phyloP scores from a whole-genome alignment of 2,113 vertebrate species.

The Noctilio leporinus region DNA sequence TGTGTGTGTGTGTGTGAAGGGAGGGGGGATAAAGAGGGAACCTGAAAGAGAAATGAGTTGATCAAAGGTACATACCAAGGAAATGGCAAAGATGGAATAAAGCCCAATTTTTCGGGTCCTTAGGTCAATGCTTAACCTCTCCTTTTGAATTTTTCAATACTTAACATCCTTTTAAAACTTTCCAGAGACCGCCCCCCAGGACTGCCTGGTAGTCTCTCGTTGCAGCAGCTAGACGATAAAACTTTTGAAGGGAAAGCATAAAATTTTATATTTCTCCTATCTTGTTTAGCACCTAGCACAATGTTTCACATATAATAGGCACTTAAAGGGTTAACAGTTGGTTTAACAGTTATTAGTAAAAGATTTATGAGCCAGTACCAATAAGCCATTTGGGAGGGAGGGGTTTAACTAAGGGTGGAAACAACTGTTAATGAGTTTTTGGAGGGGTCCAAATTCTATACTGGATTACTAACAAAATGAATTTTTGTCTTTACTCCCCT shows the following conservation, averaged over 20 bases:
- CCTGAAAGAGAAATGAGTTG: neutral
- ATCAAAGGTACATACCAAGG: neutral
- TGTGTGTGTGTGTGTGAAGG: too few species aligned
- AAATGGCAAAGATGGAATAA: neutral
- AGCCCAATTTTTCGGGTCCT: neutral
- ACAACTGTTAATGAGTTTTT: conserved; percentile 22
- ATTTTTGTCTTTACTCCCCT: neutral
- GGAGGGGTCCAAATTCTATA: neutral
- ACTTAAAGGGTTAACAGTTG: neutral
- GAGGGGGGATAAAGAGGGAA: neutral
- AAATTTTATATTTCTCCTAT: neutral
- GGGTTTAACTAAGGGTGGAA: neutral
- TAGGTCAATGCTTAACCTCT: neutral
- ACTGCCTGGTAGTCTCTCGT: neutral
- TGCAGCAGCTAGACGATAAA: neutral
- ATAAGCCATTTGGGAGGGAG: neutral
- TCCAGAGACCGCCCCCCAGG: neutral
- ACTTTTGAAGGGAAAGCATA: neutral
- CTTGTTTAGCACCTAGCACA: neutral
- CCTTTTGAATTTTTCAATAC: neutral
- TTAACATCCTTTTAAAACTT: neutral
- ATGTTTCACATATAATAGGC: neutral
- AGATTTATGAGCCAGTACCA: neutral
- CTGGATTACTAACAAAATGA: neutral
- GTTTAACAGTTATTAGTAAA: conserved; percentile 3